These are phyloP conservation scores for Agelastica alni DNA, from an alignment of 2,888 invertebrate genomes.

Conservation along the genomic window DNA sequence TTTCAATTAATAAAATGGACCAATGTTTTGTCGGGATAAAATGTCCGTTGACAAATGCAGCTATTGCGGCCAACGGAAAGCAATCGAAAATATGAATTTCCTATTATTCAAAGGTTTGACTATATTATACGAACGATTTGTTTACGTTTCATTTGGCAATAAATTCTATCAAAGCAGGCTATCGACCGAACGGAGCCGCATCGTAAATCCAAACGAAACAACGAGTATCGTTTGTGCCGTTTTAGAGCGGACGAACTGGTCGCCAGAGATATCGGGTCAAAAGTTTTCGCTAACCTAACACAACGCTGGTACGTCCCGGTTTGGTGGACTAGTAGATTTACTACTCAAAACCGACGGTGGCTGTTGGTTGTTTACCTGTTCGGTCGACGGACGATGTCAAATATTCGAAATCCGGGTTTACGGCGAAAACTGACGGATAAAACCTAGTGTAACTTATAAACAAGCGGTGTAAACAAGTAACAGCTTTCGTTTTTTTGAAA, in stretches of 20 bases:
- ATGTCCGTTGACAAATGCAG: conserved; percentile 16
- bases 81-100: conserved; percentile 29
- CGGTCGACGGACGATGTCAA: too few species aligned
- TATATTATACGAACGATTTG: conserved; percentile 38
- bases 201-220: conserved; percentile 36
- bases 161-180: conserved; percentile 35
- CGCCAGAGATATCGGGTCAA: conserved; percentile 6
- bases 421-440: too few species aligned
- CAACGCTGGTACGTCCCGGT: not conserved
- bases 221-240: conserved; percentile 1
- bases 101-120: conserved; percentile 27
- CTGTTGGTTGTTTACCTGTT: not conserved
- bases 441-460: too few species aligned
- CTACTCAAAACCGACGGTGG: not conserved
- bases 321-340: not conserved
- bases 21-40: conserved; percentile 9
- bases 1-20: too few species aligned
- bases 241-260: conserved; percentile 6
- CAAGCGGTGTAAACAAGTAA: too few species aligned
- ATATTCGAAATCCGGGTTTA: too few species aligned
- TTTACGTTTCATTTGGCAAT: conserved; percentile 41
- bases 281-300: not conserved
- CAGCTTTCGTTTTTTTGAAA: too few species aligned
- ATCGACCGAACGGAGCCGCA: conserved; percentile 32
- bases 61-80: conserved; percentile 9